These are phyloP conservation scores for Phaethon lepturus DNA, from an alignment of 2,113 vertebrate genomes.

Conservation along the genomic window DNA sequence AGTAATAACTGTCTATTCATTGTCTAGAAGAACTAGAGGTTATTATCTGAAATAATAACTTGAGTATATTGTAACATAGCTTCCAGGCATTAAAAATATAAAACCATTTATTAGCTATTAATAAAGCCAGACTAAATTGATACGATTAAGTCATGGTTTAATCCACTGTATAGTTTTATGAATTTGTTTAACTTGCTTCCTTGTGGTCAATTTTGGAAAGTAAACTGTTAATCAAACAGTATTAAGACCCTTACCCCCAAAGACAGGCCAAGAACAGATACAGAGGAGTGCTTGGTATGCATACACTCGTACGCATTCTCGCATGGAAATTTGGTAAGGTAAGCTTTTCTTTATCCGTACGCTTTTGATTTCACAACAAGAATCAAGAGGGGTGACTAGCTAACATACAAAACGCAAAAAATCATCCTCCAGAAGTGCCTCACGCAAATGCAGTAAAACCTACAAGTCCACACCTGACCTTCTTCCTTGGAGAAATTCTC, in stretches of 20 bases:
- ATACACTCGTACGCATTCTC: not conserved
- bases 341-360: not conserved
- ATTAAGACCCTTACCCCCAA: not conserved
- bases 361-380: not conserved
- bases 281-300: fast-evolving
- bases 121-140: constrained; percentile 40
- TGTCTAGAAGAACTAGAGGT: constrained; percentile 4
- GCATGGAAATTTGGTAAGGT: not conserved
- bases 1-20: not conserved
- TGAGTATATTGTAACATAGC: not conserved
- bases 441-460: not conserved
- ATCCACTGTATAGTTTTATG: constrained; percentile 5
- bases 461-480: not conserved
- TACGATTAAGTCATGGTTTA: constrained; percentile 54
- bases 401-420: not conserved
- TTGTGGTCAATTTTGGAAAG: constrained; percentile 52
- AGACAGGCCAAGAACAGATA: not conserved
- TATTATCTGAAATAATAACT: constrained; percentile 36
- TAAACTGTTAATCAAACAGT: not conserved
- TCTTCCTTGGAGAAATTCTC: not conserved
- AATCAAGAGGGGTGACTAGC: not conserved
- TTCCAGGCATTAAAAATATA: constrained; percentile 31
- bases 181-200: constrained; percentile 49
- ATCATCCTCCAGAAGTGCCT: not conserved
- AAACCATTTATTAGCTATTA: constrained; percentile 57